Conservation (phyloP, 2,888 invertebrate genomes). For the Perithous albicinctus region DNA sequence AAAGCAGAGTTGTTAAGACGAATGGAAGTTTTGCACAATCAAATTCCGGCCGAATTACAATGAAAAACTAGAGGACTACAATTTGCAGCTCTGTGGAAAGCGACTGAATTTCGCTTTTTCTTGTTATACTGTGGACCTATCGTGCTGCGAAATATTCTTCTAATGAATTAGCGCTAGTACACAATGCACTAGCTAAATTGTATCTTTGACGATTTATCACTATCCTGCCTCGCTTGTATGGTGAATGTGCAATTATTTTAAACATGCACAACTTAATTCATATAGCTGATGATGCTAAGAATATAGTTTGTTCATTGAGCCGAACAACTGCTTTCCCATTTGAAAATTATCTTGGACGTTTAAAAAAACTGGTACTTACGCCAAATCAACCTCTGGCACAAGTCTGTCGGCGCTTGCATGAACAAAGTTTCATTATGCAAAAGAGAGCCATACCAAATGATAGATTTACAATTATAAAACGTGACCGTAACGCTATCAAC, state of each 20-base stretch:
- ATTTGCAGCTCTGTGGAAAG: slow-evolving; percentile 68
- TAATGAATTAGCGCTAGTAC: not conserved
- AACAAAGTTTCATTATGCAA: slow-evolving; percentile 16
- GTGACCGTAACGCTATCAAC: not conserved
- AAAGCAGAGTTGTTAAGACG: slow-evolving; percentile 13
- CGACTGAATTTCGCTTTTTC: slow-evolving; percentile 71
- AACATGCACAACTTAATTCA: slow-evolving; percentile 75
- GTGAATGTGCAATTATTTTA: slow-evolving; percentile 35
- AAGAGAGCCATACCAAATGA: not conserved
- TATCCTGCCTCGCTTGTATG: slow-evolving; percentile 15
- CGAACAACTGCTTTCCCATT: slow-evolving; percentile 63
- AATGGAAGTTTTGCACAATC: not conserved
- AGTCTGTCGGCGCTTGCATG: slow-evolving; percentile 63
- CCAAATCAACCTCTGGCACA: slow-evolving; percentile 64
- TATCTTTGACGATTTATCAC: slow-evolving; percentile 44
- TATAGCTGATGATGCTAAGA: slow-evolving; percentile 64
- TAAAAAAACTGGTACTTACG: slow-evolving; percentile 62
- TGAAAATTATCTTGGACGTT: slow-evolving; percentile 61
- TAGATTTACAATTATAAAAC: slow-evolving; percentile 1
- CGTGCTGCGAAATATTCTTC: slow-evolving; percentile 62
- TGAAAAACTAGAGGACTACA: slow-evolving; percentile 65
- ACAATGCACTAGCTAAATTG: slow-evolving; percentile 14
- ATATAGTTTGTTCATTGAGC: slow-evolving; percentile 50
- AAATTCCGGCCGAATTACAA: slow-evolving; percentile 70
- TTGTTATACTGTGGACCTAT: slow-evolving; percentile 72